Percentiles rank a stretch among this genome's conserved stretches.
Conservation (phyloP, 1,140 invertebrate species). For the Panagrolaimus sp. region DNA sequence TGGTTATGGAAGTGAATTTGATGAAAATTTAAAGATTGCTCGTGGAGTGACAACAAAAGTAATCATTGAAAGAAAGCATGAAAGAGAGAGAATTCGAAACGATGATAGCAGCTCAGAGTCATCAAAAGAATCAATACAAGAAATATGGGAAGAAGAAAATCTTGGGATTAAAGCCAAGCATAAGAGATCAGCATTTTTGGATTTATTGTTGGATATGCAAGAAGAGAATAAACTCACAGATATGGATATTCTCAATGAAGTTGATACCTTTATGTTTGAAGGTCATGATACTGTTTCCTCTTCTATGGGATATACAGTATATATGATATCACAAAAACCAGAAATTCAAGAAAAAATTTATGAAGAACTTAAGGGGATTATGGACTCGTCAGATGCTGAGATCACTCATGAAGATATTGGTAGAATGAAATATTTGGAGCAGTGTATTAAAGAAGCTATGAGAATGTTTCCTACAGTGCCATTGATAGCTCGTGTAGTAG, state of each 20-base stretch:
- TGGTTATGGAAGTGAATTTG: conserved; percentile 40
- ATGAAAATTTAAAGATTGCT: conserved; percentile 27
- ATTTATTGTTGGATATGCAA: conserved; percentile 77
- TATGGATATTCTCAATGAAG: conserved; percentile 68
- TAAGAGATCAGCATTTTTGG: conserved; percentile 77
- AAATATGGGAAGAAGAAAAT: conserved; percentile 44
- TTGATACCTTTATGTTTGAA: conserved; percentile 75
- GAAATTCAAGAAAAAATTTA: conserved; percentile 69
- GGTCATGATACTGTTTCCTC: conserved; percentile 84
- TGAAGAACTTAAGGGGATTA: conserved; percentile 72
- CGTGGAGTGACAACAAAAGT: conserved; percentile 36
- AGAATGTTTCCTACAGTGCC: conserved; percentile 65
- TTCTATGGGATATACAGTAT: conserved; percentile 66
- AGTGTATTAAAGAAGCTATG: conserved; percentile 74
- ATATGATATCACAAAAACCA: conserved; percentile 61
- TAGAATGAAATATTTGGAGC: conserved; percentile 76
- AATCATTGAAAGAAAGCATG: conserved; percentile 28
- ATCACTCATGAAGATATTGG: conserved; percentile 74
- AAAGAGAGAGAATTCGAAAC: conserved; percentile 21
- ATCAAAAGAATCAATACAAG: conserved; percentile 5
- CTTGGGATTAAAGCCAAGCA: conserved; percentile 65
- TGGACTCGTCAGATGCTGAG: conserved; percentile 70
- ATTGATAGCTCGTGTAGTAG: conserved; percentile 69
- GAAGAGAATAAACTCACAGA: conserved; percentile 66
- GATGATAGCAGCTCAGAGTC: neutral